Base-by-base conservation (phyloP, 92 coral and sea anemone species). In the Siderastrea radians region DNA sequence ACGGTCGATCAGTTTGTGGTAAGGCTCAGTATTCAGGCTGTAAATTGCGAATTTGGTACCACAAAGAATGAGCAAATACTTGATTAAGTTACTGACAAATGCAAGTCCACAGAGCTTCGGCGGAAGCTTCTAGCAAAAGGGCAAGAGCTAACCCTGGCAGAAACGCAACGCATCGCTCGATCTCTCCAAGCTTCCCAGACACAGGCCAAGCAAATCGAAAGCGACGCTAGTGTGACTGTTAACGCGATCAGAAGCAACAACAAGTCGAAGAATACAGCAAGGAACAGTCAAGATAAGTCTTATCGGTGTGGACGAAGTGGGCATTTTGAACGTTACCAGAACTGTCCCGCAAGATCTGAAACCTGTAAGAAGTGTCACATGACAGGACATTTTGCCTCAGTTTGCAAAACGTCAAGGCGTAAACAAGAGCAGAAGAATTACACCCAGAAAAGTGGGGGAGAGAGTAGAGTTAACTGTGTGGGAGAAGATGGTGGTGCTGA, bases 361-460 rank as follows among this genome's bases (percentile, higher is more conserved):
- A 88, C 72, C 65, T 86, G 90, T 67, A 66, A 68, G n/a, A 84
- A 61, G 52, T 80, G 91, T 62, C 82, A 74, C 44, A 74, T 54
- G 38, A 15, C 16, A 76, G 57, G 57, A 53, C 57, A 53, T 53
- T 53, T 53, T 53, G 57, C 57, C 6, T 53, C 57, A 53, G 57
- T 53, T 1, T 86, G 77, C 79, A 77, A 44, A 77, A 77, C 90
- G 9, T 26, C 38, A 26, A 76, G 66, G 65, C 49, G 26, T 54
- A 76, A 54, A 72, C 73, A 74, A 50, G 74, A 51, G 54, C 62
- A 11, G 66, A 63, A 55, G 70, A 77, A 77, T 12, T 43, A 66
- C 4, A 17, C 43, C 3, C 5, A 7, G n/a, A 64, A 64, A 86
- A 16, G 55, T 53, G 50, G 51, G 66, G 84, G 78, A 86, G 72